A percentile compares a stretch with the other conserved stretches of the same genome.
phyloP scores from a whole-genome alignment of 2,888 invertebrate species.

The Sesia bembeciformis region DNA sequence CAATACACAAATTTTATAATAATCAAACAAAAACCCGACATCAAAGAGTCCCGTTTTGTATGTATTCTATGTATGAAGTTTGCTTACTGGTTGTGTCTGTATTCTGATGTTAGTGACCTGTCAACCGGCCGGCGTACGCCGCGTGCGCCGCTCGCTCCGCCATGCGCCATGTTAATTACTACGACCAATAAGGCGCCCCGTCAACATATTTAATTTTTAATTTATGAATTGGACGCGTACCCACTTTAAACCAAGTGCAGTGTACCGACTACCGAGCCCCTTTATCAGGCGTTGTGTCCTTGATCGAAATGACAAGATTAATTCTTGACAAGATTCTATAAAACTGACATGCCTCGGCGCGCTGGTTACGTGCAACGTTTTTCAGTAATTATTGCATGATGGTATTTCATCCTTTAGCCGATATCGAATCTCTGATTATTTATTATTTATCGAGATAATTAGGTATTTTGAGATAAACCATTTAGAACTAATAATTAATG shows the following conservation, averaged over 20 bases:
- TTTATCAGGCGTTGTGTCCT: conserved; percentile 36
- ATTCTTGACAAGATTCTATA: conserved; percentile 33
- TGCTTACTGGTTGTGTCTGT: no score
- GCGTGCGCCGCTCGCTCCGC: conserved; percentile 33
- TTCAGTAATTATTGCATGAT: not conserved
- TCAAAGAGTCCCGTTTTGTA: no score
- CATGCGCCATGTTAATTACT: conserved; percentile 61
- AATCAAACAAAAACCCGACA: no score
- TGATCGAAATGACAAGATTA: conserved; percentile 57
- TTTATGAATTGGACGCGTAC: conserved; percentile 47
- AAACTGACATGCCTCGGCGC: conserved; percentile 34
- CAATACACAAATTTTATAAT: no score
- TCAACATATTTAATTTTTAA: conserved; percentile 57
- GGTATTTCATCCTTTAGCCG: no score
- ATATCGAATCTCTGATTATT: no score
- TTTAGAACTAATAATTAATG: no score
- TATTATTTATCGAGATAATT: no score
- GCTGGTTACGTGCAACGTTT: not conserved
- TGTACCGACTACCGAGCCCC: conserved; percentile 9
- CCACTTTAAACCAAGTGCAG: conserved; percentile 32
- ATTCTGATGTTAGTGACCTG: conserved; percentile 49
- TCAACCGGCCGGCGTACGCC: conserved; percentile 21
- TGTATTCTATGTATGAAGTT: no score
- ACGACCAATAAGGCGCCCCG: conserved; percentile 60
- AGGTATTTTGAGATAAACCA: no score